phyloP scores from a whole-genome alignment of 2,888 invertebrate species.

The Cataglyphis altisquamis region DNA sequence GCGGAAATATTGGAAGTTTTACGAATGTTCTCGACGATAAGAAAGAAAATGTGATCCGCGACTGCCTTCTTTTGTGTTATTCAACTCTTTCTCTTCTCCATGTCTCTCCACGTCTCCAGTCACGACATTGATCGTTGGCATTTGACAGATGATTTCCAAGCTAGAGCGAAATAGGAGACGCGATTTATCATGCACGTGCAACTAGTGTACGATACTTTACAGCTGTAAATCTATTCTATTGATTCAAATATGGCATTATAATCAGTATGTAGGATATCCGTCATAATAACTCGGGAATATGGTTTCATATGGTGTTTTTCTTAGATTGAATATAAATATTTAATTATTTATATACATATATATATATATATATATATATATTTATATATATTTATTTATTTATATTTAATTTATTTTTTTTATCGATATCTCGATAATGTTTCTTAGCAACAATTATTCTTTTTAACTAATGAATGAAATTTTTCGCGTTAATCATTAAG shows the following conservation, averaged over 20 bases:
- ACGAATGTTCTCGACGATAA: slow-evolving; percentile 60
- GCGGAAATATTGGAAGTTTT: slow-evolving; percentile 74
- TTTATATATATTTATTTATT: too few species aligned
- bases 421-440: background rate
- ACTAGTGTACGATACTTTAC: background rate
- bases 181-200: slow-evolving; percentile 16
- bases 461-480: background rate
- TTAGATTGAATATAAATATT: background rate
- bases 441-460: background rate
- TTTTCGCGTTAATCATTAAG: background rate
- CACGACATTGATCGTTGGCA: slow-evolving; percentile 63
- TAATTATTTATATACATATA: too few species aligned
- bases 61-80: slow-evolving; percentile 8
- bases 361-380: too few species aligned
- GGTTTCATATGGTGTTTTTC: background rate
- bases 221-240: background rate
- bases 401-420: too few species aligned
- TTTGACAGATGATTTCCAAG: slow-evolving; percentile 64
- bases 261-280: background rate
- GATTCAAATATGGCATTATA: background rate
- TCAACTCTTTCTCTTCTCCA: background rate
- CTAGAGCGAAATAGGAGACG: background rate
- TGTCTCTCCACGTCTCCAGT: slow-evolving; percentile 55
- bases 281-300: background rate
- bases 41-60: slow-evolving; percentile 64